Percentiles rank a stretch among this genome's conserved stretches.
Evolutionary conservation across 2,888 invertebrate genomes (phyloP).

Genomic region (Cyaniris semiargus): DNA sequence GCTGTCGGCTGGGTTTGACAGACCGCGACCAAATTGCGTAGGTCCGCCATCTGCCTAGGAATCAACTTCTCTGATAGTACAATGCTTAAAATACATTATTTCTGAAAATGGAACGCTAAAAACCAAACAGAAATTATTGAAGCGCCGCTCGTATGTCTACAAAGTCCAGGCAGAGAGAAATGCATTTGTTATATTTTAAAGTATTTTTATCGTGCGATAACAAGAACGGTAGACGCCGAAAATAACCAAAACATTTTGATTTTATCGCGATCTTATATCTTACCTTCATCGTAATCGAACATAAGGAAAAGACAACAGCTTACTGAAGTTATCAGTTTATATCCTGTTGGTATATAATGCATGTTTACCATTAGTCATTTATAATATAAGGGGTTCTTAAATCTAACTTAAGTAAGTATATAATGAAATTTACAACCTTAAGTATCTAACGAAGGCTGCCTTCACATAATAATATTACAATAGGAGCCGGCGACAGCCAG

Average conservation of each 20-base stretch:
- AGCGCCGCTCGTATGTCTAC: neutral
- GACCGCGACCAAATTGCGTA: no score
- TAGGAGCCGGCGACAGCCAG: no score
- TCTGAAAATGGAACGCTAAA: neutral
- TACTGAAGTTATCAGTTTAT: neutral
- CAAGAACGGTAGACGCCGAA: neutral
- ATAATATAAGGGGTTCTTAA: neutral
- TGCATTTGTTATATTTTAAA: neutral
- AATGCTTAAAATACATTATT: no score
- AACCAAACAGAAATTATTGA: no score
- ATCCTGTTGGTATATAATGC: neutral
- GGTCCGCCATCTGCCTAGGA: no score
- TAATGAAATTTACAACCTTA: neutral
- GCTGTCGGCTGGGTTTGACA: no score
- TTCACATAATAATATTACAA: no score
- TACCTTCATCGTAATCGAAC: neutral
- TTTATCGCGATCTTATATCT: neutral
- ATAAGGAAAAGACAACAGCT: neutral
- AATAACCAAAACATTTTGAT: neutral
- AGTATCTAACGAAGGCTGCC: neutral
- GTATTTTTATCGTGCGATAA: neutral
- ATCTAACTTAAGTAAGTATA: neutral
- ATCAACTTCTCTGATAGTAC: no score
- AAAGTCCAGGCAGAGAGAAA: neutral
- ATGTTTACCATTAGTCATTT: conserved; percentile 5